These are phyloP conservation scores for Pseudorectes ferrugineus DNA, from an alignment of 2,113 vertebrate genomes.

Conservation along the genomic window DNA sequence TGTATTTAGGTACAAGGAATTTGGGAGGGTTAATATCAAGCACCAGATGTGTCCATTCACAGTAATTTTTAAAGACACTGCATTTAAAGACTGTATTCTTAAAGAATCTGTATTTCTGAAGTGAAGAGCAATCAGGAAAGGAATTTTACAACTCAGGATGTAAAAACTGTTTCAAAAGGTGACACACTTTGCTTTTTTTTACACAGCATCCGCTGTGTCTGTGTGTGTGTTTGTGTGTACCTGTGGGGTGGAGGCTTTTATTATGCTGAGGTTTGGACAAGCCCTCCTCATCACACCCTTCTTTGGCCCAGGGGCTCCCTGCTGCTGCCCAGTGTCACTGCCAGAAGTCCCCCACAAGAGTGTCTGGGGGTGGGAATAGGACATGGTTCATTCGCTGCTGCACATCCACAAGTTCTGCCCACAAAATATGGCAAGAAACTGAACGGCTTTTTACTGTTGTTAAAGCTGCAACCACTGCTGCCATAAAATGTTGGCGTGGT, in stretches of 20 bases:
- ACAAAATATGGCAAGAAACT: neutral
- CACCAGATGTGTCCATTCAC: neutral
- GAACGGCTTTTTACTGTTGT: neutral
- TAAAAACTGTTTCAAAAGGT: neutral
- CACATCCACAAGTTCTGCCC: neutral
- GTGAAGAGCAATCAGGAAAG: neutral
- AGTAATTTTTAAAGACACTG: neutral
- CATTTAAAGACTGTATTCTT: neutral
- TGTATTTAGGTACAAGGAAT: neutral
- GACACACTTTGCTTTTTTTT: neutral
- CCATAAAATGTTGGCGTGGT: neutral
- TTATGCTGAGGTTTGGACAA: neutral
- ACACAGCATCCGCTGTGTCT: too few relatives aligned
- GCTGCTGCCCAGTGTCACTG: neutral
- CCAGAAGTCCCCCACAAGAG: neutral
- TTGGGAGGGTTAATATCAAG: neutral
- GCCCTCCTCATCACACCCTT: neutral
- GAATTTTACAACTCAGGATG: neutral
- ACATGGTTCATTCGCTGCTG: neutral
- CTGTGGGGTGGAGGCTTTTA: neutral
- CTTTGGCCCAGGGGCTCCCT: rapidly evolving
- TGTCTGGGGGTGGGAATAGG: neutral
- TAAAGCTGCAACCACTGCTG: neutral
- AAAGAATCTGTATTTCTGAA: neutral
- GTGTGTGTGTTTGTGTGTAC: neutral